These are phyloP conservation scores for Reticulitermes speratus DNA, from an alignment of 1,140 invertebrate species.

Conservation along the genomic window DNA sequence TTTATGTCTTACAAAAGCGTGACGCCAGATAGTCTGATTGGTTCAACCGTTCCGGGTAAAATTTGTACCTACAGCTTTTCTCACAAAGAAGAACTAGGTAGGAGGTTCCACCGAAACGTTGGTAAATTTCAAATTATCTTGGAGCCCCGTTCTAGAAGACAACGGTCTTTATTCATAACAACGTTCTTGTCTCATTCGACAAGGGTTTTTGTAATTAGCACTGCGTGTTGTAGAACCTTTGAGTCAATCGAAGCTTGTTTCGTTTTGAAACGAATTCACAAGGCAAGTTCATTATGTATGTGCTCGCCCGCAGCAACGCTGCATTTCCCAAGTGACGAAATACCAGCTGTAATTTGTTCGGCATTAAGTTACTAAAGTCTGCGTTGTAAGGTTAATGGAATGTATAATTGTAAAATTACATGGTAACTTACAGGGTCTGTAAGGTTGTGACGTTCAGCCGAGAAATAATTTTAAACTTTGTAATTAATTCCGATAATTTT, in stretches of 20 bases:
- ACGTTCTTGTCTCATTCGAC: too few species aligned
- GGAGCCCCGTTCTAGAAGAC: too few species aligned
- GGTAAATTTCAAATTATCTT: too few species aligned
- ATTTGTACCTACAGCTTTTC: too few species aligned
- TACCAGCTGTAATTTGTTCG: neutral
- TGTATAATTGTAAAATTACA: constrained; percentile 4
- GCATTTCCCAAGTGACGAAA: neutral
- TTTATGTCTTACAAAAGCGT: too few species aligned
- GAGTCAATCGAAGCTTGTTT: neutral
- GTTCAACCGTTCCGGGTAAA: too few species aligned
- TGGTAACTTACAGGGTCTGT: neutral
- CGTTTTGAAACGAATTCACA: neutral
- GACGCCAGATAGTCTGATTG: too few species aligned
- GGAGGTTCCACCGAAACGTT: too few species aligned
- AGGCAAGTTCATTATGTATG: neutral
- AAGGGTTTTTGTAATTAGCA: too few species aligned
- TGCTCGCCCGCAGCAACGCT: neutral
- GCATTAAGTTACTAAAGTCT: neutral
- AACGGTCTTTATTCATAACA: too few species aligned
- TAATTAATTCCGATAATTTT: constrained; percentile 1
- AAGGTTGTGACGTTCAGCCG: neutral
- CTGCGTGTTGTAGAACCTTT: too few species aligned
- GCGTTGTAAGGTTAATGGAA: neutral
- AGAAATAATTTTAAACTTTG: neutral
- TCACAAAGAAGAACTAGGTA: too few species aligned